phyloP scores from a whole-genome alignment of 2,113 vertebrate species.

The Symphodus melops region DNA sequence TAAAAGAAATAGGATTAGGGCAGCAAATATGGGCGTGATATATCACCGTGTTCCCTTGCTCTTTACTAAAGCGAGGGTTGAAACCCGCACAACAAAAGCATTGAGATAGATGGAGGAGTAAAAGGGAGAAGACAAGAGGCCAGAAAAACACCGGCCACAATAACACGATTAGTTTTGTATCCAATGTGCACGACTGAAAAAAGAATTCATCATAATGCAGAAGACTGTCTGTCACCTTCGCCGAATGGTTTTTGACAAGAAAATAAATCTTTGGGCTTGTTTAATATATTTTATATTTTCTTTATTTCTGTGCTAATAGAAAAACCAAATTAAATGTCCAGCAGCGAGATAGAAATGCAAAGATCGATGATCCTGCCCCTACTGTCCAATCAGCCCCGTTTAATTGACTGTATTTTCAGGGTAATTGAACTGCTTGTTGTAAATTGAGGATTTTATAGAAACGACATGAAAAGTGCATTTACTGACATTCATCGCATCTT shows the following conservation, averaged over 20 bases:
- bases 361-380: constrained; percentile 99
- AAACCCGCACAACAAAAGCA: constrained; percentile 98
- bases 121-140: constrained; percentile 96
- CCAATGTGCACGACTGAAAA: constrained; percentile 90
- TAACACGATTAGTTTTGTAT: constrained; percentile 93
- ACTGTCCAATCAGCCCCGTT: constrained; percentile 99
- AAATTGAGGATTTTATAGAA: constrained; percentile 99
- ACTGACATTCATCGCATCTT: constrained; percentile 99
- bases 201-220: constrained; percentile 96
- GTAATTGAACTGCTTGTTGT: constrained; percentile 99
- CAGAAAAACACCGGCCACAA: constrained; percentile 96
- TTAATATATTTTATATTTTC: constrained; percentile 99
- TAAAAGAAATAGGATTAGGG: constrained; percentile 99
- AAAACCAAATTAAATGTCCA: constrained; percentile 99
- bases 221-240: constrained; percentile 97
- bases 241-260: constrained; percentile 98
- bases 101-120: constrained; percentile 97
- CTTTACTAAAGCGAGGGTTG: constrained; percentile 96
- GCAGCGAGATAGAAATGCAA: constrained; percentile 98
- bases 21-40: constrained; percentile 96
- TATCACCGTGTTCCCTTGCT: constrained; percentile 96
- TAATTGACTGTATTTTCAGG: constrained; percentile 99
- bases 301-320: constrained; percentile 99
- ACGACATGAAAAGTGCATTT: constrained; percentile 99
- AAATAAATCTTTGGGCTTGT: constrained; percentile 99